These are phyloP conservation scores for Gavia stellata DNA, from an alignment of 2,113 vertebrate species.

Conservation along the genomic window DNA sequence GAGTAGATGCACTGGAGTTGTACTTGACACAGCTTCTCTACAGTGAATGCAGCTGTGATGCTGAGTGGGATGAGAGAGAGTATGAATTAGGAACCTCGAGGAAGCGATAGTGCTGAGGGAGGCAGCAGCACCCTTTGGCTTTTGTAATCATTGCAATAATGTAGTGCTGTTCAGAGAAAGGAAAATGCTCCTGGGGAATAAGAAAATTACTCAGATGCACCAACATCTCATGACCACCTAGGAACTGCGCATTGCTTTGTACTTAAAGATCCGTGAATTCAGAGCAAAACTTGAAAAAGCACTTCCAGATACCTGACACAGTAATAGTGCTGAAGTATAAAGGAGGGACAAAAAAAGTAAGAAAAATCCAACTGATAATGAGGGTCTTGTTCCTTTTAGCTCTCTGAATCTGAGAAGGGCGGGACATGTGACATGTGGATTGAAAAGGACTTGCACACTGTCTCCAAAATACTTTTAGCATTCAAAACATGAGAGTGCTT, in stretches of 20 bases:
- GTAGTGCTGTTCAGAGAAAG: neutral
- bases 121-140: neutral
- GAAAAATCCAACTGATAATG: neutral
- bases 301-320: neutral
- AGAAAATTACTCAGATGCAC: neutral
- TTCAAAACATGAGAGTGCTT: neutral
- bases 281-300: neutral
- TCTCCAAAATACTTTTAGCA: neutral
- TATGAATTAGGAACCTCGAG: neutral
- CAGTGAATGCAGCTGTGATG: neutral
- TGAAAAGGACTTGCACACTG: neutral
- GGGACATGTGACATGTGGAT: neutral
- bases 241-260: neutral
- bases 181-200: neutral
- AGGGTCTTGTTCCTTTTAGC: neutral
- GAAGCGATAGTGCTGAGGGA: neutral
- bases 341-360: neutral
- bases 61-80: neutral
- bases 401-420: neutral
- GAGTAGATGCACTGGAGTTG: neutral
- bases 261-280: neutral
- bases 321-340: neutral
- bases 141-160: neutral
- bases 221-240: neutral
- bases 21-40: neutral